Evolutionary conservation across 2,113 vertebrate genomes (phyloP).

Genomic region (Leucoraja erinaceus): DNA sequence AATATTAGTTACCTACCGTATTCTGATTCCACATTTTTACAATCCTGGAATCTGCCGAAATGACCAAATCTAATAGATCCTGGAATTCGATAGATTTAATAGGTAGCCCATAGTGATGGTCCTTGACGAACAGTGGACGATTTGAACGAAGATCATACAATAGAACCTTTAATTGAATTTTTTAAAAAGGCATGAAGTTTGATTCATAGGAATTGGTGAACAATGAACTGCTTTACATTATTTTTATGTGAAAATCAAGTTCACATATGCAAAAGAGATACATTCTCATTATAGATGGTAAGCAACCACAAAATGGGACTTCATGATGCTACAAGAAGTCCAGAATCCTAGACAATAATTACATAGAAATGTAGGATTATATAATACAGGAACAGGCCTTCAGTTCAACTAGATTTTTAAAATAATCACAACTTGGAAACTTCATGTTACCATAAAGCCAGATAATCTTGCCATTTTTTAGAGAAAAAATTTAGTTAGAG

Average conservation of each 20-base stretch:
- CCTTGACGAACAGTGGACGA: conserved; percentile 81
- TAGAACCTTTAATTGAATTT: conserved; percentile 64
- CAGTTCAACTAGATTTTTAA: background rate
- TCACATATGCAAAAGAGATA: background rate
- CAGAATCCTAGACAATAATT: too few species aligned
- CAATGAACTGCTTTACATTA: background rate
- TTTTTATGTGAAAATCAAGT: background rate
- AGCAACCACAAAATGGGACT: too few species aligned
- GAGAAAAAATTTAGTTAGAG: too few species aligned
- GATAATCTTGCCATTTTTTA: background rate
- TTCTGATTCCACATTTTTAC: conserved; percentile 95
- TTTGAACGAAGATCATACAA: conserved; percentile 88
- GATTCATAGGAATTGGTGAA: background rate
- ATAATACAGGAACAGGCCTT: too few species aligned
- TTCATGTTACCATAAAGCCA: background rate
- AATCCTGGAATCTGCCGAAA: conserved; percentile 88
- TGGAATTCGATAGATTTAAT: conserved; percentile 87
- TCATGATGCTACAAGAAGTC: too few species aligned
- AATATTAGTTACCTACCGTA: conserved; percentile 59
- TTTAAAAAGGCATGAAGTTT: background rate
- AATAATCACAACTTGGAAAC: background rate
- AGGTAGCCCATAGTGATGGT: conserved; percentile 87
- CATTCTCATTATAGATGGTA: background rate
- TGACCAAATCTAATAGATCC: conserved; percentile 70
- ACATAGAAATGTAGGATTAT: too few species aligned